A percentile compares a stretch with the other conserved stretches of the same genome.
Evolutionary conservation across 2,888 invertebrate genomes (phyloP).

Genomic region (Nineta flava): DNA sequence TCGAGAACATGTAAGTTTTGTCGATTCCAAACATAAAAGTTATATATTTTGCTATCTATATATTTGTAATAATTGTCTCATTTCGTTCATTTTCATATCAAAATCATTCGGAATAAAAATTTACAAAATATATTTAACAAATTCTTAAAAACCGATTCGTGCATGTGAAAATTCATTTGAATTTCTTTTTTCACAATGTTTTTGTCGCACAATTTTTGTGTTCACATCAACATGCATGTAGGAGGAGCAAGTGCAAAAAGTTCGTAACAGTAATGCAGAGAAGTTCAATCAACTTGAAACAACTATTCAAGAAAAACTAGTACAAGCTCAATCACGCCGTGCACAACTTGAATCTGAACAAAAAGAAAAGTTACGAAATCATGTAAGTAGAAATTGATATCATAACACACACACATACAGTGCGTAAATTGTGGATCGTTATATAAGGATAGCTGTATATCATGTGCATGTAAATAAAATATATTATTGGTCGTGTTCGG

Average conservation of each 20-base stretch:
- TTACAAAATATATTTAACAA: neutral
- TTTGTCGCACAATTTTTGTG: slow-evolving; percentile 13
- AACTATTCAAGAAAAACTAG: slow-evolving; percentile 52
- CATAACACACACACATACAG: neutral
- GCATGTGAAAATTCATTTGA: too few relatives aligned
- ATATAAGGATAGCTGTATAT: neutral
- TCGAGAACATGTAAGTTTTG: slow-evolving; percentile 69
- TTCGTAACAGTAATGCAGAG: slow-evolving; percentile 48
- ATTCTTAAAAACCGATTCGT: neutral
- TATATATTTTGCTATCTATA: neutral
- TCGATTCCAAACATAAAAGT: slow-evolving; percentile 3
- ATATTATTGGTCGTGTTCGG: too few relatives aligned
- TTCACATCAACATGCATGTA: slow-evolving; percentile 27
- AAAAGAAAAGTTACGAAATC: slow-evolving; percentile 58
- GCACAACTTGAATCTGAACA: slow-evolving; percentile 60
- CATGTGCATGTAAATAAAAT: too few relatives aligned
- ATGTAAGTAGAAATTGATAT: slow-evolving; percentile 37
- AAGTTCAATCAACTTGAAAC: slow-evolving; percentile 51
- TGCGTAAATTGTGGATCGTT: too few relatives aligned
- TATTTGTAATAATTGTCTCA: neutral
- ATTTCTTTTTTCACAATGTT: slow-evolving; percentile 3
- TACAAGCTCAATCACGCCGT: slow-evolving; percentile 53
- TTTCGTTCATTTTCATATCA: neutral
- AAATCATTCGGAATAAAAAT: neutral
- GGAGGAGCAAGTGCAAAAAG: slow-evolving; percentile 62